These are phyloP conservation scores for Notodonta dromedarius DNA, from an alignment of 2,888 invertebrate genomes.

Conservation along the genomic window DNA sequence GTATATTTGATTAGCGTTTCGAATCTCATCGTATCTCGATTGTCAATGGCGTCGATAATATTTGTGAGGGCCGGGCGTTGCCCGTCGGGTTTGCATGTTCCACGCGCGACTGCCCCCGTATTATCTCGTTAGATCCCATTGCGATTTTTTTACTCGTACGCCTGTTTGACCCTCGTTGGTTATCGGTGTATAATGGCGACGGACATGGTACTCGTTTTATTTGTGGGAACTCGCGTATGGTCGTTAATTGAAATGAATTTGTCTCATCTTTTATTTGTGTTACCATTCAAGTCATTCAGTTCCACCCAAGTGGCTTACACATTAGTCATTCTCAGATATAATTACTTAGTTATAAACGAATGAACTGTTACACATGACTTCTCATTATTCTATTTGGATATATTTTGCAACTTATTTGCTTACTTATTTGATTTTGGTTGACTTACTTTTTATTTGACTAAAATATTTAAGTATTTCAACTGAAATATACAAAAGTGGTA, in stretches of 20 bases:
- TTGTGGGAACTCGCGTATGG: slow-evolving; percentile 55
- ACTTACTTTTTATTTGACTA: no score
- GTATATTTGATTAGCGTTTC: slow-evolving; percentile 57
- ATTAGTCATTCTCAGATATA: slow-evolving; percentile 14
- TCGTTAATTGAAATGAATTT: slow-evolving; percentile 60
- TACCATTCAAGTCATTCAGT: slow-evolving; percentile 39
- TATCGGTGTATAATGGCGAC: slow-evolving; percentile 59
- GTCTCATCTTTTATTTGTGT: slow-evolving; percentile 44
- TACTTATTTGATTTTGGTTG: no score
- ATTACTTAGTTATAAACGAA: background rate
- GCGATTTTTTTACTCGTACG: slow-evolving; percentile 64
- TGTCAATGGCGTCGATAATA: slow-evolving; percentile 56
- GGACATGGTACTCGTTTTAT: slow-evolving; percentile 58
- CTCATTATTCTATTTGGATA: no score
- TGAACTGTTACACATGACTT: no score
- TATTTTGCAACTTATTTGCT: no score
- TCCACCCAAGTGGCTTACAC: slow-evolving; percentile 21
- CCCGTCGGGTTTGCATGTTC: slow-evolving; percentile 55
- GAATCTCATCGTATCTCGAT: slow-evolving; percentile 53
- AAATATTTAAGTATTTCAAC: no score
- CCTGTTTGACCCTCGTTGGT: slow-evolving; percentile 62
- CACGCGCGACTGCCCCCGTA: slow-evolving; percentile 49
- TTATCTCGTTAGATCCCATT: slow-evolving; percentile 66
- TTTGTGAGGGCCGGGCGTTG: slow-evolving; percentile 69
- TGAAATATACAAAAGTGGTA: no score